Conservation (phyloP, 1,140 invertebrate genomes). For the Drosophila hydei region DNA sequence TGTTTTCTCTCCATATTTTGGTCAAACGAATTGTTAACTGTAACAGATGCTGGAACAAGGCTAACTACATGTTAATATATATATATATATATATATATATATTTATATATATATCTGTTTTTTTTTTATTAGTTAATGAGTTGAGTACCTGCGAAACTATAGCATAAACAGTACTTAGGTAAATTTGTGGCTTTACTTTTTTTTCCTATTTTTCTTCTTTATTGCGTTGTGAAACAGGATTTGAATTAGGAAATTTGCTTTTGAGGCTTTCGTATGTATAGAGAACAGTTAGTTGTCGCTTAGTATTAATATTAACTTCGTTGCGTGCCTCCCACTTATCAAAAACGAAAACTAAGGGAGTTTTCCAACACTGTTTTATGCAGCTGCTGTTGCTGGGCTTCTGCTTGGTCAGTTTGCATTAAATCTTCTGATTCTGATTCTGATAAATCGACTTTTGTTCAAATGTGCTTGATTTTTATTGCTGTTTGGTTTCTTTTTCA, state of each 20-base stretch:
- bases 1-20: conserved; percentile 31
- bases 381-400: not conserved
- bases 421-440: no score
- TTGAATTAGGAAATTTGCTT: conserved; percentile 36
- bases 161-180: conserved; percentile 49
- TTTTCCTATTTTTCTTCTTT: conserved; percentile 4
- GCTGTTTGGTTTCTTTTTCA: not conserved
- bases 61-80: conserved; percentile 18
- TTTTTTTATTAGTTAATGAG: conserved; percentile 26
- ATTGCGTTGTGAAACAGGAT: conserved; percentile 44
- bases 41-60: conserved; percentile 37
- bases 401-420: conserved; percentile 38
- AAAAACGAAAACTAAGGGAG: not conserved
- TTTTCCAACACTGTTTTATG: not conserved
- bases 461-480: conserved; percentile 5
- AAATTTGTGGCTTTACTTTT: conserved; percentile 58
- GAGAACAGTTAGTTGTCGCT: conserved; percentile 24
- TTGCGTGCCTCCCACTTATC: not conserved
- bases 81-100: no score
- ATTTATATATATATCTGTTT: not conserved
- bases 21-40: conserved; percentile 44
- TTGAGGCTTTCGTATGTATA: not conserved
- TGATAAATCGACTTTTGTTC: conserved; percentile 23
- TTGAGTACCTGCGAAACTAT: conserved; percentile 64
- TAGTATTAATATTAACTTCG: conserved; percentile 14